Conservation (phyloP, 1,140 invertebrate species). For the Drosophila aff. region DNA sequence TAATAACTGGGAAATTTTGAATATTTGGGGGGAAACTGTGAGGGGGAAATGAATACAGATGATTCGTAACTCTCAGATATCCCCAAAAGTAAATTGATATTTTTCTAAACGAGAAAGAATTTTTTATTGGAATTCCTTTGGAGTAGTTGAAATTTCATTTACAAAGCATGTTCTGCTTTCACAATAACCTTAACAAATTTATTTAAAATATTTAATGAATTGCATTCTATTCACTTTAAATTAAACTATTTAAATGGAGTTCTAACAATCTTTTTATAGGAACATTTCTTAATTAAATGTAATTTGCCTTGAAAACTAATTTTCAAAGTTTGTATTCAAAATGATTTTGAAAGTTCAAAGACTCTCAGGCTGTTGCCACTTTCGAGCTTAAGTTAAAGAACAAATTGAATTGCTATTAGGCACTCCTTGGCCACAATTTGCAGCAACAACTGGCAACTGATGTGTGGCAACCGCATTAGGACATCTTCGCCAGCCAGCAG, state of each 20-base stretch:
- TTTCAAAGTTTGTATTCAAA: conserved; percentile 2
- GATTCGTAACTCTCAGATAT: not conserved
- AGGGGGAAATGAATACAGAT: not conserved
- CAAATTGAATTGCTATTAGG: conserved; percentile 60
- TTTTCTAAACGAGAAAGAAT: too few species aligned
- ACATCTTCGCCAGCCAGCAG: conserved; percentile 29
- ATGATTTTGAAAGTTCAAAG: not conserved
- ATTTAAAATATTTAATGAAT: not conserved
- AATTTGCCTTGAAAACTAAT: not conserved
- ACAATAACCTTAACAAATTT: not conserved
- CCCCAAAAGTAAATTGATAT: not conserved
- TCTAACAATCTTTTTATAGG: not conserved
- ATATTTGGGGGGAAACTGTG: not conserved
- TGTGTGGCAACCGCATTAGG: conserved; percentile 53
- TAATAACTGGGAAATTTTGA: too few species aligned
- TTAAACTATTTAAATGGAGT: not conserved
- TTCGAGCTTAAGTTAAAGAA: conserved; percentile 39
- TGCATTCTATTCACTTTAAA: too few species aligned
- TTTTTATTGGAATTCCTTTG: not conserved
- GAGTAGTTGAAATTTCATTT: too few species aligned
- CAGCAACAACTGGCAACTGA: conserved; percentile 25
- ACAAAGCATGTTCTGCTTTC: too few species aligned
- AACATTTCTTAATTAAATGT: not conserved
- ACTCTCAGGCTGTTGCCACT: conserved; percentile 34
- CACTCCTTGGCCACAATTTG: conserved; percentile 35